Base-by-base conservation (phyloP, 2,888 invertebrate genomes). In the Caenorhabditis sp. region DNA sequence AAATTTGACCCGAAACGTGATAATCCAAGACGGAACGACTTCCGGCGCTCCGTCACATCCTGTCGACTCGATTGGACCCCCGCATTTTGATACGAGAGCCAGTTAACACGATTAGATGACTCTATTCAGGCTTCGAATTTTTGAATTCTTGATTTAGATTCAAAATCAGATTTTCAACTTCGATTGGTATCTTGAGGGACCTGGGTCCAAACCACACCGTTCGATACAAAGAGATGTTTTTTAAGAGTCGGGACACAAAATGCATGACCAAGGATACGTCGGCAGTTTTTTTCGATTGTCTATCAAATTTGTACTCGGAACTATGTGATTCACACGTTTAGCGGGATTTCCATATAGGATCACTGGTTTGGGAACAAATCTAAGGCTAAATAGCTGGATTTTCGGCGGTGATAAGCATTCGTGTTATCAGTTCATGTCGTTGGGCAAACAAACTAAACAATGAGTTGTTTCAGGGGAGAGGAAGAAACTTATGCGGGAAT, bases 51-150 rank as follows among this genome's bases (percentile, higher is more conserved):
- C 74, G 64, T 74, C 74, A 74, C 41, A 54, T 74, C 74, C 64
- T 41, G 47, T 54, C 41, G 54, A 74, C 74, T 74, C 73, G 14
- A 19, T 63, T 66, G 66, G 73, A 63, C 73, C 74, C 64, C 74
- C 74, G 74, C 74, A 58, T 38, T 64, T 49, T 56, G 19, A 31
- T 28, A 51, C 19, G n/a, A 31, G 19, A 28, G 26, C 12, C 38
- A 44, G 5, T 66, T 66, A 19, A 51, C 44, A 63, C 63, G 63
- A 63, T 63, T 63, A 63, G 61, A 61, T 63, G 63, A 28, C 26
- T 63, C 28, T 22, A 26, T 47, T 63, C 26, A n/a, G 26, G 22
- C 22, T 41, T 44, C 28, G 3, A 44, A 63, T n/a, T 38, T 59
- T 44, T 14, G 35, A 31, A 66, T 51, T 66, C 51, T 35, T 47